These are phyloP conservation scores for Nannoperca australis DNA, from an alignment of 2,797 vertebrate species.

Conservation along the genomic window DNA sequence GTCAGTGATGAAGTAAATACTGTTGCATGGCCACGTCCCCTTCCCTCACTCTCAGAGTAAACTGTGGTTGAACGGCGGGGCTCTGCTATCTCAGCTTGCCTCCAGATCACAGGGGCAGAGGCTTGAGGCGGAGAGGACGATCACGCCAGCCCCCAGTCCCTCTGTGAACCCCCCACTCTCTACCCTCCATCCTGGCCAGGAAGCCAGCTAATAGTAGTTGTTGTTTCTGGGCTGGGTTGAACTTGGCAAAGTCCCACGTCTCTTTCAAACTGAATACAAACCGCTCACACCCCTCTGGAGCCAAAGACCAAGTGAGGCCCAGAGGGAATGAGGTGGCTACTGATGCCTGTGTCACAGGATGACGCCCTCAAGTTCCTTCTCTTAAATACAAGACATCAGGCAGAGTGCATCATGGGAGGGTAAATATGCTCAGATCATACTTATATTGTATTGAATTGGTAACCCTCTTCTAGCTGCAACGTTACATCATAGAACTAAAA, in stretches of 20 bases:
- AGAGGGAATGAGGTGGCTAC: constrained; percentile 78
- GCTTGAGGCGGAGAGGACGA: constrained; percentile 34
- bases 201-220: constrained; percentile 66
- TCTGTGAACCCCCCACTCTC: constrained; percentile 46
- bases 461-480: background rate
- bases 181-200: constrained; percentile 47
- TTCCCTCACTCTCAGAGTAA: constrained; percentile 75
- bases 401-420: constrained; percentile 50
- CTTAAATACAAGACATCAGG: constrained; percentile 62
- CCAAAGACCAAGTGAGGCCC: constrained; percentile 64
- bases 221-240: constrained; percentile 62
- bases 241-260: constrained; percentile 68
- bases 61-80: constrained; percentile 68
- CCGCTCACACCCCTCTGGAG: constrained; percentile 72
- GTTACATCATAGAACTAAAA: constrained; percentile 19
- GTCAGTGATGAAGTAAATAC: constrained; percentile 84
- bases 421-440: constrained; percentile 32
- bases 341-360: constrained; percentile 72
- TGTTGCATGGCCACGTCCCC: constrained; percentile 73
- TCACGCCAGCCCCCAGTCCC: constrained; percentile 21
- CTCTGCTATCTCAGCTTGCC: constrained; percentile 77
- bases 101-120: constrained; percentile 68
- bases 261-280: constrained; percentile 73
- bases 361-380: constrained; percentile 66
- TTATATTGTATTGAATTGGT: constrained; percentile 21